phyloP scores from a whole-genome alignment of 1,140 invertebrate species.

The Drosophila micromelanica region DNA sequence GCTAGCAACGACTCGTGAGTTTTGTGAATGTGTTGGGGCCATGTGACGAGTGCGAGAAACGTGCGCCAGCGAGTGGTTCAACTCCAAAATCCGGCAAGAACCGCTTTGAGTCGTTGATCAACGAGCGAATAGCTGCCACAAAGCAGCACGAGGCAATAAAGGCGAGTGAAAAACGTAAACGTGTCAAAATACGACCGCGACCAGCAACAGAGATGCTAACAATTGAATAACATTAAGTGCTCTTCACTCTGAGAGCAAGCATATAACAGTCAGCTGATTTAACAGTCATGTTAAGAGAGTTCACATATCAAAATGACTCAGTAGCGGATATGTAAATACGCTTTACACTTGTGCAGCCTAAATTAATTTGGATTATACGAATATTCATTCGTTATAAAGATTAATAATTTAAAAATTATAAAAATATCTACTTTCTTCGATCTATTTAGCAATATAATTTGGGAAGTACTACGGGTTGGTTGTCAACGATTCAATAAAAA shows the following conservation, averaged over 20 bases:
- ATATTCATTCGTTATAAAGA: no score
- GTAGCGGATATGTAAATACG: no score
- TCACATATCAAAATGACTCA: no score
- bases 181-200: conserved; percentile 61
- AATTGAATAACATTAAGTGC: neutral
- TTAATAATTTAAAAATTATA: no score
- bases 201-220: conserved; percentile 2
- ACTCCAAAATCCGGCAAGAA: conserved; percentile 40
- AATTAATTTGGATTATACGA: no score
- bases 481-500: no score
- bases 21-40: conserved; percentile 37
- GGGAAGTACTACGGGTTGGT: no score
- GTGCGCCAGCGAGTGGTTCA: conserved; percentile 16
- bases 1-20: neutral
- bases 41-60: conserved; percentile 24
- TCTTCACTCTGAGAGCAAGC: neutral
- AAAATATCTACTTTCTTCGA: no score
- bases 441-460: no score
- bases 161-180: conserved; percentile 52
- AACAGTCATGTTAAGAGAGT: neutral
- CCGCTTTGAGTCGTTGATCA: conserved; percentile 26
- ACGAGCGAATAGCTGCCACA: conserved; percentile 38
- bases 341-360: no score
- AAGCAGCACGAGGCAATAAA: conserved; percentile 38
- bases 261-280: neutral